Evolutionary conservation across 2,113 vertebrate species (phyloP).

Genomic region (Gyps fulvus): DNA sequence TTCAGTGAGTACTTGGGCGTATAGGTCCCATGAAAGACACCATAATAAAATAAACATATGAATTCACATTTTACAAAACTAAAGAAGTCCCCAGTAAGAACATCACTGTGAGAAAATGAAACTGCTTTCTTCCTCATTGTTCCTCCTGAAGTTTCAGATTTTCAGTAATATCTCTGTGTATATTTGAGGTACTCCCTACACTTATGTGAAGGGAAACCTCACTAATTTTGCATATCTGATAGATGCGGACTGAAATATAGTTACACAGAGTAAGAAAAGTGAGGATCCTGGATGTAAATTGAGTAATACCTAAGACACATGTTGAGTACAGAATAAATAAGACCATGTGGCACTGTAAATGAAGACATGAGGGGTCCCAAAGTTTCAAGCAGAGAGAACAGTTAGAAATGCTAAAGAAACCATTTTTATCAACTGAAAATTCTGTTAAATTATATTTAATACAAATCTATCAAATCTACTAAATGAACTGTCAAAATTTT

Average conservation of each 20-base stretch:
- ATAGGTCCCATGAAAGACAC: neutral
- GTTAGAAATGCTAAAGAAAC: neutral
- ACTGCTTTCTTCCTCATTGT: neutral
- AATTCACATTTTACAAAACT: neutral
- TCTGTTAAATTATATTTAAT: neutral
- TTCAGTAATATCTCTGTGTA: neutral
- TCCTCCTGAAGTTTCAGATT: neutral
- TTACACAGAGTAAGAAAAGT: neutral
- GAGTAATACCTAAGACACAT: neutral
- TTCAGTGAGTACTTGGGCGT: neutral
- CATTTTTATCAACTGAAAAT: neutral
- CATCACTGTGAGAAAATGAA: neutral
- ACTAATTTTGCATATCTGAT: neutral
- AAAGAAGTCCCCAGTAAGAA: neutral
- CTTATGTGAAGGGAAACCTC: neutral
- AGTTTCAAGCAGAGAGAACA: neutral
- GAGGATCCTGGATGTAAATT: neutral
- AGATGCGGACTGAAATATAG: neutral
- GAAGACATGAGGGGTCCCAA: neutral
- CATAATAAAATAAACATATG: neutral
- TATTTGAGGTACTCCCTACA: neutral
- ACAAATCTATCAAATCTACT: neutral
- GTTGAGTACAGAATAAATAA: neutral
- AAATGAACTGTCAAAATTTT: neutral
- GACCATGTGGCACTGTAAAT: neutral